Percentiles rank a stretch among this genome's conserved stretches.
Conservation (phyloP, 2,113 vertebrate genomes). For the Blennius ocellaris region DNA sequence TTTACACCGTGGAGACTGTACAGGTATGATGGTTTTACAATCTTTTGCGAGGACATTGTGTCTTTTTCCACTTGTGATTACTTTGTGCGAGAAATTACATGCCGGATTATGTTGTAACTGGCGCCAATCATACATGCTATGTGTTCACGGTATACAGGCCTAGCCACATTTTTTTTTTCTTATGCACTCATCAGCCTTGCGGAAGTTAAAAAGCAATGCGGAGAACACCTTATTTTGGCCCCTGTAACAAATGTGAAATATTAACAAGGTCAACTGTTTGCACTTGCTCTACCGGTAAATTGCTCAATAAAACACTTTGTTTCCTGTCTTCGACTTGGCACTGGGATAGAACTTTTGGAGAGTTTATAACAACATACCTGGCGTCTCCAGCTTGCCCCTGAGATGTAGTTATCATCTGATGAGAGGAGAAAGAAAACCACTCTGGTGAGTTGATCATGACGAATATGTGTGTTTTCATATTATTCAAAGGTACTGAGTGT, state of each 20-base stretch:
- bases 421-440: constrained; percentile 92
- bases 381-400: constrained; percentile 89
- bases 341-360: constrained; percentile 93
- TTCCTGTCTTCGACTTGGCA: constrained; percentile 34
- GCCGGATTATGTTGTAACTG: too few species aligned
- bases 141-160: background rate
- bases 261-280: constrained; percentile 19
- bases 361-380: constrained; percentile 97
- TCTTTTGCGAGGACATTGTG: background rate
- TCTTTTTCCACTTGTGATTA: background rate
- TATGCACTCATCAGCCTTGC: background rate
- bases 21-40: constrained; percentile 84
- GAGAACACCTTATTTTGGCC: background rate
- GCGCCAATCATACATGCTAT: too few species aligned
- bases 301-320: constrained; percentile 27
- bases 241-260: constrained; percentile 3
- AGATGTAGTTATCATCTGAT: constrained; percentile 96
- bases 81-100: too few species aligned
- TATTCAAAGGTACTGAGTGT: background rate
- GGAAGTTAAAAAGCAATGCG: too few species aligned
- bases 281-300: constrained; percentile 8
- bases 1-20: constrained; percentile 93
- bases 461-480: background rate
- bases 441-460: constrained; percentile 85
- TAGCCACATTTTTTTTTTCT: background rate